Conservation (phyloP, 2,888 invertebrate genomes). For the Apotomis betuletana region DNA sequence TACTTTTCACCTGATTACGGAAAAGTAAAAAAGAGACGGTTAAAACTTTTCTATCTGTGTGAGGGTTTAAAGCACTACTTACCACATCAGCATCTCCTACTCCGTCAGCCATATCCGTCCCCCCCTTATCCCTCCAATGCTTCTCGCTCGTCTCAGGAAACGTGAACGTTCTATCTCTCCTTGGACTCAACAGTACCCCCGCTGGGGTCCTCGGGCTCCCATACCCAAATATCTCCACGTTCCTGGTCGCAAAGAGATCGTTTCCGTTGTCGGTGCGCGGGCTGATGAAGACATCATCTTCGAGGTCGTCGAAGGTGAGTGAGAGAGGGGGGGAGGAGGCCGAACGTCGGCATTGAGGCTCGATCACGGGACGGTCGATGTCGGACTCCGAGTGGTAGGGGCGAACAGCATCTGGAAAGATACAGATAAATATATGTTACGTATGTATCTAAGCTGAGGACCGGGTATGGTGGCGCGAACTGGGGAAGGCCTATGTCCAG, state of each 20-base stretch:
- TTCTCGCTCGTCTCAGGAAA: constrained; percentile 76
- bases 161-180: constrained; percentile 72
- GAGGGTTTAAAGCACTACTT: constrained; percentile 46
- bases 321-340: constrained; percentile 73
- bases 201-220: constrained; percentile 74
- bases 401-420: constrained; percentile 62
- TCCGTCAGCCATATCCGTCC: constrained; percentile 74
- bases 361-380: constrained; percentile 58
- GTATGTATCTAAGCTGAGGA: no score
- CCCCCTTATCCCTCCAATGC: constrained; percentile 79
- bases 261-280: constrained; percentile 69
- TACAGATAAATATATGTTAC: constrained; percentile 31
- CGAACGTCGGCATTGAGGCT: constrained; percentile 64
- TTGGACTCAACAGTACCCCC: constrained; percentile 71
- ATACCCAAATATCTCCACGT: constrained; percentile 73
- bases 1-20: no score
- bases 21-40: no score
- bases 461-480: no score
- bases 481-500: no score
- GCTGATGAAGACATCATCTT: constrained; percentile 78
- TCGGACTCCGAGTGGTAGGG: constrained; percentile 75
- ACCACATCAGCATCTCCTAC: constrained; percentile 70
- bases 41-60: no score
- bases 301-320: constrained; percentile 71
- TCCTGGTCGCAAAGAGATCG: constrained; percentile 72